Conservation (phyloP, 2,113 vertebrate genomes). For the Brachypteracias leptosomus region DNA sequence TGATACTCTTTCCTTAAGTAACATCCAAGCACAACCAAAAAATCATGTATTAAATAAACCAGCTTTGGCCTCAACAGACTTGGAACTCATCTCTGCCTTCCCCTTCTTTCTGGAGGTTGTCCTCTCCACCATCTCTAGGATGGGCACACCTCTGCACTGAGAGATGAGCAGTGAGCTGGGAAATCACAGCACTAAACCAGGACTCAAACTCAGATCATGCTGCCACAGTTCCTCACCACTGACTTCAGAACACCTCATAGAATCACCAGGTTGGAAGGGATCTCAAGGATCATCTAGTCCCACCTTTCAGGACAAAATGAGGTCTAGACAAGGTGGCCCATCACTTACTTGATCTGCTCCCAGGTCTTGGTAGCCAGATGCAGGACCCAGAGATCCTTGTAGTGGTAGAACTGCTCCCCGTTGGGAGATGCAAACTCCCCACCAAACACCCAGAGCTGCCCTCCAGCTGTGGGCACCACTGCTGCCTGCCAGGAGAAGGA, state of each 20-base stretch:
- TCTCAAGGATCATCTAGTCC: neutral
- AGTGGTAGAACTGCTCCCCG: constrained; percentile 96
- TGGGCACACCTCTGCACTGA: neutral
- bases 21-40: neutral
- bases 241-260: neutral
- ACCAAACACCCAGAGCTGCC: constrained; percentile 97
- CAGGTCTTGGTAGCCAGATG: constrained; percentile 88
- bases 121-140: neutral
- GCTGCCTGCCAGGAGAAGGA: constrained; percentile 77
- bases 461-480: constrained; percentile 86
- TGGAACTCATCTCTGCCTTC: neutral
- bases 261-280: neutral
- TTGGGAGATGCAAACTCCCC: constrained; percentile 94
- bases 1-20: neutral
- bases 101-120: neutral
- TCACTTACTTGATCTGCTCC: constrained; percentile 93
- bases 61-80: neutral
- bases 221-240: neutral
- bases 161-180: neutral
- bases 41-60: neutral
- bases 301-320: neutral
- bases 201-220: neutral
- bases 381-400: constrained; percentile 97
- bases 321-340: neutral
- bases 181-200: neutral